phyloP scores from a whole-genome alignment of 2,797 vertebrate species.

The Manis javanica region DNA sequence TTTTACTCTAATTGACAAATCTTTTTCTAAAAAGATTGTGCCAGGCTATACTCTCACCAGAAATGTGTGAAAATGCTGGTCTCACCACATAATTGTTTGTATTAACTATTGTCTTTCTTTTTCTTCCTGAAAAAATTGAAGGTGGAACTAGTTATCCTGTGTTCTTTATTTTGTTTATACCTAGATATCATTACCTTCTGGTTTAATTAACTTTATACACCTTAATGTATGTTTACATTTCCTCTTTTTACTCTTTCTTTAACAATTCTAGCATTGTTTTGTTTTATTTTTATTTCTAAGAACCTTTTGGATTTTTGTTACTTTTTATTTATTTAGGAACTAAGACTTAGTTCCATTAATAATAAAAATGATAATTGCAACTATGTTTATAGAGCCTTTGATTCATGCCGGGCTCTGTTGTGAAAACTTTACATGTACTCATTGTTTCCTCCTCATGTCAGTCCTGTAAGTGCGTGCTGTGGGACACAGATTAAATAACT shows the following conservation, averaged over 20 bases:
- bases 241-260: background rate
- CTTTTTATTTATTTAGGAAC: background rate
- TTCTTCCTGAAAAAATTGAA: background rate
- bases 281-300: background rate
- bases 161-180: conserved; percentile 6
- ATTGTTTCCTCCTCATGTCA: background rate
- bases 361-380: background rate
- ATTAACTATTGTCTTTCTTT: background rate
- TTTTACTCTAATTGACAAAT: background rate
- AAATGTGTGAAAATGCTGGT: background rate
- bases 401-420: background rate
- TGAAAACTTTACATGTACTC: background rate
- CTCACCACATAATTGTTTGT: background rate
- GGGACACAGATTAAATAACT: background rate
- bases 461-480: background rate
- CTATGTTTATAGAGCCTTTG: background rate
- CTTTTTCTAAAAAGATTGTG: background rate
- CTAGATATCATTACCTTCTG: background rate
- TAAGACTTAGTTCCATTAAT: background rate
- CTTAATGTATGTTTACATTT: conserved; percentile 14
- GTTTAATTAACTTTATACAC: background rate
- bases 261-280: background rate
- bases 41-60: background rate
- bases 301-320: conserved; percentile 20
- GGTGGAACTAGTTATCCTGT: background rate